Evolutionary conservation across 2,113 vertebrate genomes (phyloP), one percentile per base, ranked within the genome.

Genomic region (Herpailurus yagouaroundi): DNA sequence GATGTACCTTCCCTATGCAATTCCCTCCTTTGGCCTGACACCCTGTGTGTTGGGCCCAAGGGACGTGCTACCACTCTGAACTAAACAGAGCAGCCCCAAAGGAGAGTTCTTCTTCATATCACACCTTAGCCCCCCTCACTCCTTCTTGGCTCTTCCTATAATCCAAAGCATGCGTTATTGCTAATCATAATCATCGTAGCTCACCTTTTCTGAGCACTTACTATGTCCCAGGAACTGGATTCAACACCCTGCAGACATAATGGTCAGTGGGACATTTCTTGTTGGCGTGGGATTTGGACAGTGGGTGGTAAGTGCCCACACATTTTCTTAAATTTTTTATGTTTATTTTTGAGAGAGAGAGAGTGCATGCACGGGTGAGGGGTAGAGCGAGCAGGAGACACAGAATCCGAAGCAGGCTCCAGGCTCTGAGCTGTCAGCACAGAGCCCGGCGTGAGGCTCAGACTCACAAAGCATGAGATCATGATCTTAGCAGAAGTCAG

Each of bases 301-400:
- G 38, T 38, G 57, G 64, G 15, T 21, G 7, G 5, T 25, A 25
- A 38, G 14, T n/a, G 29, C 25, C n/a, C 38, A 38, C 36, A 38
- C 19, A n/a, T 16, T 80, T 89, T 69, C 16, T 15, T 4, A 52
- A 52, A 15, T 52, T 5, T 52, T 52, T 52, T 52, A 16, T 52
- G 52, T 52, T 52, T 5, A 52, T 52, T 52, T 52, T 52, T 52
- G 18, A 57, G 57, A 23, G 55, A 18, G 21, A 23, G 57, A 50
- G 50, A 50, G 50, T 0, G 50, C 2, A 0, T 50, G 50, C 2
- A 14, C 50, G 0, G 50, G 50, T 2, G 50, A 50, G 13, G 13
- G 14, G 50, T 13, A 50, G 50, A 50, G 50, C 1, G 50, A 50
- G 45, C 45, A 45, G 45, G 50, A 50, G 50, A 50, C 50, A 50